Conservation (phyloP, 2,113 vertebrate species). For the Chroicocephalus ridibundus region DNA sequence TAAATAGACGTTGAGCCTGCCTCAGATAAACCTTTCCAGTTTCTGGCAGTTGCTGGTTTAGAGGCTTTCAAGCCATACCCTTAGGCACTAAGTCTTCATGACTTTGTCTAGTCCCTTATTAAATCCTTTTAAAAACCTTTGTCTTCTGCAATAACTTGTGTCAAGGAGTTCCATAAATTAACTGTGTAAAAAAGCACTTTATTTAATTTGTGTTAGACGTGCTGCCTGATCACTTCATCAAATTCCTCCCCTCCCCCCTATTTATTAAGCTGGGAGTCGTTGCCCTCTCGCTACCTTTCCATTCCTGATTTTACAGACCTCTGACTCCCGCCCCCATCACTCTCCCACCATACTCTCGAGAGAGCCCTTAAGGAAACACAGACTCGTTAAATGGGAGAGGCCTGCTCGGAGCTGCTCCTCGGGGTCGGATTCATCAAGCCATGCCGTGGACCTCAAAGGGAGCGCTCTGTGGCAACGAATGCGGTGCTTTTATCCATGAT, state of each 20-base stretch:
- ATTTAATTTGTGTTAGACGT: slow-evolving; percentile 50
- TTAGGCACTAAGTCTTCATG: neutral
- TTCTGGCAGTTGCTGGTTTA: neutral
- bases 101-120: slow-evolving; percentile 34
- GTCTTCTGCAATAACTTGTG: slow-evolving; percentile 2
- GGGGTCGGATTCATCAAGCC: neutral
- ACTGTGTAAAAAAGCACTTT: slow-evolving; percentile 50
- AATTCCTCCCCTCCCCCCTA: neutral
- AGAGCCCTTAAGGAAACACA: neutral
- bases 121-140: slow-evolving; percentile 21
- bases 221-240: slow-evolving; percentile 26
- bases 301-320: neutral
- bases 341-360: neutral
- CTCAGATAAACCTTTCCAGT: neutral
- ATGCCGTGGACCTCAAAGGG: neutral
- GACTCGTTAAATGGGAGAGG: neutral
- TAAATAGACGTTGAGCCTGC: neutral
- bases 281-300: neutral
- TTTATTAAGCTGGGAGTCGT: neutral
- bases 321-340: neutral
- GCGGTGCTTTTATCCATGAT: rapidly evolving
- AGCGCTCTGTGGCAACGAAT: rapidly evolving
- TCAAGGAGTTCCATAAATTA: slow-evolving; percentile 46
- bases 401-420: neutral
- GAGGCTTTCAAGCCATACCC: neutral